Evolutionary conservation across 2,888 invertebrate genomes (phyloP).

Genomic region (Geophilus truncorum): DNA sequence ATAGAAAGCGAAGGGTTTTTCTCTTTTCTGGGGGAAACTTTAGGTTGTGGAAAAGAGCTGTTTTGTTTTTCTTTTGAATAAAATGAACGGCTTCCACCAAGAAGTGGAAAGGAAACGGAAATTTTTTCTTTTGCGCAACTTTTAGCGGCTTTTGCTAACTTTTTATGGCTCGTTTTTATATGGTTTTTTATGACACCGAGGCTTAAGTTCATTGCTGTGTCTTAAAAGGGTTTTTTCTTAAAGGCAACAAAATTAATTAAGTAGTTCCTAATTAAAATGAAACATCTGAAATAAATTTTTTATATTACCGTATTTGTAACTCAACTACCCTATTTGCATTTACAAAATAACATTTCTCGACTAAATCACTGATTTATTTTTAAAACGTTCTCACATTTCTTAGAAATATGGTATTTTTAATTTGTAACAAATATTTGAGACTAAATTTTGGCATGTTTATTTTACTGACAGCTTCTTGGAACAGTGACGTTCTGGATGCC

Average conservation of each 20-base stretch:
- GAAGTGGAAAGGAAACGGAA: not conserved
- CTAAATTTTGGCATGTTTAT: not conserved
- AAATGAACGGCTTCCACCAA: not conserved
- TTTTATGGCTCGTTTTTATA: not conserved
- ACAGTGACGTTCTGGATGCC: constrained; percentile 32
- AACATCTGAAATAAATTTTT: not conserved
- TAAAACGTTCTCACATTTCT: too few relatives aligned
- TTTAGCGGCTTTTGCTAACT: constrained; percentile 14
- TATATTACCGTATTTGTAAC: not conserved
- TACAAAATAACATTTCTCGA: too few relatives aligned
- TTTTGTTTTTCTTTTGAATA: constrained; percentile 9
- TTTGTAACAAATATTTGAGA: too few relatives aligned
- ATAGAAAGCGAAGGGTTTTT: not conserved
- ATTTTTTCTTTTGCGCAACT: not conserved
- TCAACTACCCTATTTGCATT: too few relatives aligned
- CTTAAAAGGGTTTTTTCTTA: not conserved
- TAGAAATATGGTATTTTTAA: not conserved
- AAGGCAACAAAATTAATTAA: not conserved
- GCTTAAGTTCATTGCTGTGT: not conserved
- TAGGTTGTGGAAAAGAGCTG: not conserved
- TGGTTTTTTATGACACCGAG: not conserved
- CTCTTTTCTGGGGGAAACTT: not conserved
- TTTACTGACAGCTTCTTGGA: constrained; percentile 29
- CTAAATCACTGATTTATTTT: too few relatives aligned
- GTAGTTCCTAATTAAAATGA: not conserved